Evolutionary conservation across 2,113 vertebrate species (phyloP), one percentile per base, ranked within the genome.

Genomic region (Hystrix brachyura): DNA sequence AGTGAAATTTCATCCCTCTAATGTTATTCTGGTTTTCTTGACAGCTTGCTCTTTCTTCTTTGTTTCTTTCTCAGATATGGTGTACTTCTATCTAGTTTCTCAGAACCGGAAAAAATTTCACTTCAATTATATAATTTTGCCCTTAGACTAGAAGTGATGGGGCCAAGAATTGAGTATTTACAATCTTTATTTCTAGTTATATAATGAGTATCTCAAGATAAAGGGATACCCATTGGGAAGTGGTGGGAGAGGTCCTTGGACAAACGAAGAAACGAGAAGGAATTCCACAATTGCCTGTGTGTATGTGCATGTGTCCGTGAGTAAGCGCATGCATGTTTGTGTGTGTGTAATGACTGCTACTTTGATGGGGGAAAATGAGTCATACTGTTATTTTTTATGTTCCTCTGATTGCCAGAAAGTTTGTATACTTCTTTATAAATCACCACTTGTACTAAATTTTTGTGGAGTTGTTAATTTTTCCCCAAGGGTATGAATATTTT

Each of bases 331-430:
- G 19, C 18, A 34, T 38, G 48, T 74, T 57, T 25, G 59, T 57
- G 17, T 38, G 17, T 57, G 10, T 57, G 10, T 57, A 17, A 5
- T 10, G 51, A 18, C 21, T 79, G 46, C 64, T 83, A 57, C 76
- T 94, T 96, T 95, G 76, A 83, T 85, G 86, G 82, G 43, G 34
- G 57, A 90, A 94, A 95, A 90, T 53, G 15, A 92, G 72, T 71
- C 65, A 86, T 38, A 12, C 21, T 60, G 17, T 86, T 78, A 64
- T 78, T 78, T 95, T 90, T 67, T 53, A 69, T 67, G n/a, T 97
- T 95, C 91, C 32, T 95, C 59, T 87, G 67, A 90, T 57, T 46
- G 34, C 76, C 80, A 84, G 84, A 74, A 79, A 87, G 48, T 62
- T 69, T 81, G n/a, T 46, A 46, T 69, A 51, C 12, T 2, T 93